These are phyloP conservation scores for Bombycilla garrulus DNA, from an alignment of 2,113 vertebrate genomes.

Conservation along the genomic window DNA sequence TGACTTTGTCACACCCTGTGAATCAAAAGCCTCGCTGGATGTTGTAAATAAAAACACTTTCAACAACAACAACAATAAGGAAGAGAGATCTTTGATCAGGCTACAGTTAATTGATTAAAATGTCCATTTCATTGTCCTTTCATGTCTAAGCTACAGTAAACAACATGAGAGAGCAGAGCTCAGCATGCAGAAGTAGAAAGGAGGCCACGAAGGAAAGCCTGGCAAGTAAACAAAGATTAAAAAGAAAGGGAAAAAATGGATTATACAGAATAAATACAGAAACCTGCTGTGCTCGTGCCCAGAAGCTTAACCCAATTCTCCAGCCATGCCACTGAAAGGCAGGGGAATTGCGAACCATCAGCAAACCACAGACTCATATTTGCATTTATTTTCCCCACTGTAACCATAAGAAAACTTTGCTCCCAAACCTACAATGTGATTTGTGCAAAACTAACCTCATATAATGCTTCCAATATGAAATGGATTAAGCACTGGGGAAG, in stretches of 20 bases:
- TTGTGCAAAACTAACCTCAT: not conserved
- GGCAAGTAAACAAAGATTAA: conserved; percentile 47
- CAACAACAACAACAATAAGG: not conserved
- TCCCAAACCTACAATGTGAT: not conserved
- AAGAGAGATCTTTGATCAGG: conserved; percentile 47
- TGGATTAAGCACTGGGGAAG: not conserved
- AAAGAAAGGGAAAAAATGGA: conserved; percentile 5
- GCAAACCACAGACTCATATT: not conserved
- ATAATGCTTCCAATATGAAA: not conserved
- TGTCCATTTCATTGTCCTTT: not conserved
- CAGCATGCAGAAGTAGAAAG: not conserved
- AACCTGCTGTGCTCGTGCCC: conserved; percentile 6
- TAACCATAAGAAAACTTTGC: not conserved
- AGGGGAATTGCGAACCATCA: not conserved
- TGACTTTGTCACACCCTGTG: not conserved
- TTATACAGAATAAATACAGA: conserved; percentile 26
- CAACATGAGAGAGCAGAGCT: not conserved
- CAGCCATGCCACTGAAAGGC: not conserved
- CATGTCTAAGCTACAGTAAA: conserved; percentile 32
- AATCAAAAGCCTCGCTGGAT: conserved; percentile 29
- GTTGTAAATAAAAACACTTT: conserved; percentile 30
- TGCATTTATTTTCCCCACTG: conserved; percentile 1
- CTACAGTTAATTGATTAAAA: conserved; percentile 52
- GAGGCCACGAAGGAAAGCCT: not conserved
- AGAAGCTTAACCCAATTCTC: conserved; percentile 40